Evolutionary conservation across 1,140 invertebrate species (phyloP).

Genomic region (Drosophila rhopaloa): DNA sequence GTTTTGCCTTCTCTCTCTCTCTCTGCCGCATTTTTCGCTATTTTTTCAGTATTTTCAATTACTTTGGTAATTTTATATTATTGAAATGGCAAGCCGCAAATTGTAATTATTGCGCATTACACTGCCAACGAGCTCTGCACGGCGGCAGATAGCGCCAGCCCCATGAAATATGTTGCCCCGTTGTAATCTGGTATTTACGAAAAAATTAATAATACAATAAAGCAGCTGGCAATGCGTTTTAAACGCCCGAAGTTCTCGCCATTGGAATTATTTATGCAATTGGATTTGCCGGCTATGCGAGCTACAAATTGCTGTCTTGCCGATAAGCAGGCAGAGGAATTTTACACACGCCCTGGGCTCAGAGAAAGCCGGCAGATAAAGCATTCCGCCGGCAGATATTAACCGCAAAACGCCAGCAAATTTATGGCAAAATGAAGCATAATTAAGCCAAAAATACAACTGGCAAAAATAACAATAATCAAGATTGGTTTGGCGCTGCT

Average conservation of each 20-base stretch:
- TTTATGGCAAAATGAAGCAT: conserved; percentile 65
- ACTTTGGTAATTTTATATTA: conserved; percentile 84
- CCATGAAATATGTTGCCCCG: conserved; percentile 68
- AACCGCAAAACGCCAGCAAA: conserved; percentile 54
- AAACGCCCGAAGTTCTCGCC: conserved; percentile 31
- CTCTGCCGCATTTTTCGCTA: conserved; percentile 4
- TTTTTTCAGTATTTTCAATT: conserved; percentile 60
- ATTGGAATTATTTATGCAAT: conserved; percentile 74
- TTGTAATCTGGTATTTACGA: conserved; percentile 80
- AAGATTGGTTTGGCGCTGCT: conserved; percentile 47
- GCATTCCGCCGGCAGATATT: conserved; percentile 62
- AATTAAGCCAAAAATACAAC: conserved; percentile 69
- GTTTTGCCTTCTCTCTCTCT: conserved; percentile 23
- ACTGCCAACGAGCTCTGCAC: conserved; percentile 26
- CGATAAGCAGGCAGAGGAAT: conserved; percentile 65
- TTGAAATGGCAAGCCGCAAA: conserved; percentile 80
- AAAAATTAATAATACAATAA: conserved; percentile 74
- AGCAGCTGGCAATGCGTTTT: conserved; percentile 47
- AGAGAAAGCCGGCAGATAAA: conserved; percentile 34
- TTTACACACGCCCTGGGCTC: conserved; percentile 45
- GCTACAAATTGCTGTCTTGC: conserved; percentile 66
- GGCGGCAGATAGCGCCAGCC: conserved; percentile 22
- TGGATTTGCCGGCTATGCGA: conserved; percentile 59
- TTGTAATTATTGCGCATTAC: conserved; percentile 77
- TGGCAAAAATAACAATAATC: conserved; percentile 57